phyloP scores from a whole-genome alignment of 2,888 invertebrate genomes.

The Nomada lathburiana region DNA sequence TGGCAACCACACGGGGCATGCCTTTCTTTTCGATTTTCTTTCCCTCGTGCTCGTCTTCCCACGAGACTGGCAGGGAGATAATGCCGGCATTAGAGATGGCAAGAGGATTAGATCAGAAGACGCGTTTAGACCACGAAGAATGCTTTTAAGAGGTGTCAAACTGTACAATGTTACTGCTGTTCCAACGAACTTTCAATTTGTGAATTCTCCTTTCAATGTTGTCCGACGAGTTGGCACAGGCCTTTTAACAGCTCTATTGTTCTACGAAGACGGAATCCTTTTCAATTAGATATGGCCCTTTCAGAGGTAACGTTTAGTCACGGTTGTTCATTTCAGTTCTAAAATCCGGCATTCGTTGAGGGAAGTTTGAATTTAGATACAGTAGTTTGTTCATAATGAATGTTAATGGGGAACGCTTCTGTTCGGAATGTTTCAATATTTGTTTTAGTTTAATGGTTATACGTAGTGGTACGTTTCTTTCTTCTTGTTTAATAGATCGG shows the following conservation, averaged over 20 bases:
- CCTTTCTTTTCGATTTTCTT: slow-evolving; percentile 39
- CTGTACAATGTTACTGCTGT: neutral
- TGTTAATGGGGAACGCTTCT: neutral
- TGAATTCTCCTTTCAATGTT: neutral
- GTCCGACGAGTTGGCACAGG: neutral
- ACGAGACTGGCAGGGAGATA: slow-evolving; percentile 10
- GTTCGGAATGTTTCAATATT: slow-evolving; percentile 35
- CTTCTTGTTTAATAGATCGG: neutral
- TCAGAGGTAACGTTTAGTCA: neutral
- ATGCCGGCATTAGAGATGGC: slow-evolving; percentile 41
- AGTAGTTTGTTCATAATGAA: neutral
- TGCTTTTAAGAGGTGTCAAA: neutral
- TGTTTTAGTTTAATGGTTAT: slow-evolving; percentile 22
- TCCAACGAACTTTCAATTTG: neutral
- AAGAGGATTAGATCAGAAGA: slow-evolving; percentile 52
- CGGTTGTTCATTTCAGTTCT: neutral
- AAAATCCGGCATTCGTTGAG: neutral
- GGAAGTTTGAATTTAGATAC: neutral
- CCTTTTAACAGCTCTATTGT: slow-evolving; percentile 2
- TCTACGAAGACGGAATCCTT: neutral
- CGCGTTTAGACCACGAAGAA: slow-evolving; percentile 30
- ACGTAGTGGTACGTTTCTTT: neutral
- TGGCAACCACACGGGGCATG: slow-evolving; percentile 33
- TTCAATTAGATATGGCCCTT: neutral
- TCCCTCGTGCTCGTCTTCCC: slow-evolving; percentile 26